phyloP scores from a whole-genome alignment of 2,888 invertebrate genomes.

The Dicyrtomina minuta region DNA sequence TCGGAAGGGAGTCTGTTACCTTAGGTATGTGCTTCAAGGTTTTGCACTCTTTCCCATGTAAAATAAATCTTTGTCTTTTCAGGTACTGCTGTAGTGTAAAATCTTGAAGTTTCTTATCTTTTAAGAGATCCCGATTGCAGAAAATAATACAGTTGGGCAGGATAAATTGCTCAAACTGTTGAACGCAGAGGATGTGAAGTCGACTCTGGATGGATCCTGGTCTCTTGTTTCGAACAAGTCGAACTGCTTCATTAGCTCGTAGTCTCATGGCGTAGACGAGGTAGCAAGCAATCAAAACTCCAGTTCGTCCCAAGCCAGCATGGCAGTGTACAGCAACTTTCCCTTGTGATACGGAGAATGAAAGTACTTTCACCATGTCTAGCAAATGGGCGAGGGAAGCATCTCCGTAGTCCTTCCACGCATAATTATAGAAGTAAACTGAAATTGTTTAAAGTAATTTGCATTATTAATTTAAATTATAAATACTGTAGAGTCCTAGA shows the following conservation, averaged over 20 bases:
- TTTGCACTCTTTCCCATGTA: conserved; percentile 78
- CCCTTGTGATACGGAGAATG: conserved; percentile 78
- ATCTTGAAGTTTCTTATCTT: conserved; percentile 61
- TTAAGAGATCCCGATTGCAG: conserved; percentile 62
- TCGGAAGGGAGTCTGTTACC: conserved; percentile 63
- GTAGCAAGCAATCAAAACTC: conserved; percentile 83
- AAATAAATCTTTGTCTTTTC: conserved; percentile 68
- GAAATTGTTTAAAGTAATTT: conserved; percentile 51
- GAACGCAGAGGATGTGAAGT: conserved; percentile 76
- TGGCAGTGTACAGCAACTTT: conserved; percentile 85
- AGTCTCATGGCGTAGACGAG: conserved; percentile 76
- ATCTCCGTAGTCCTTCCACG: conserved; percentile 79
- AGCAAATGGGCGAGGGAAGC: conserved; percentile 73
- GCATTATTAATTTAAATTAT: not conserved
- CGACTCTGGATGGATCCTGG: conserved; percentile 79
- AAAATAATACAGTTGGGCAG: conserved; percentile 74
- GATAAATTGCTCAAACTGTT: conserved; percentile 78
- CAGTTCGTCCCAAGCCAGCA: conserved; percentile 80
- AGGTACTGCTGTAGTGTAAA: conserved; percentile 72
- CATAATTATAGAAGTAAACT: conserved; percentile 90
- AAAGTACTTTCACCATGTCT: conserved; percentile 87
- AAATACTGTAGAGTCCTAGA: not conserved
- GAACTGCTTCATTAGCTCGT: conserved; percentile 75
- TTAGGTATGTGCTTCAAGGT: conserved; percentile 75
- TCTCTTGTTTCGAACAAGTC: conserved; percentile 72